Evolutionary conservation across 2,888 invertebrate genomes (phyloP).

Genomic region (Gymnocheta viridis): DNA sequence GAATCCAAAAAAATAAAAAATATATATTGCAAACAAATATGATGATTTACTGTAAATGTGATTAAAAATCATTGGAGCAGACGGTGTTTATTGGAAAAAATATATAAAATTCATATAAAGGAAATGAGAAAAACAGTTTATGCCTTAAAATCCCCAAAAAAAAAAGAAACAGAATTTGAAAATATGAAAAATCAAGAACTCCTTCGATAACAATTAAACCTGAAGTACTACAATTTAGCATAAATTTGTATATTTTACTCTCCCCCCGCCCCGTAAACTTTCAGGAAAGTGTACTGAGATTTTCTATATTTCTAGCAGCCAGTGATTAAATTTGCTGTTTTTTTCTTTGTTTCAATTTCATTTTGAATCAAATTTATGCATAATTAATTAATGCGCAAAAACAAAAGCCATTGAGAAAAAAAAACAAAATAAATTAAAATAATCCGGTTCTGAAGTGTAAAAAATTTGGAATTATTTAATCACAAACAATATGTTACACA

Average conservation of each 20-base stretch:
- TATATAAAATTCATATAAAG: neutral
- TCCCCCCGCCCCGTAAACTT: neutral
- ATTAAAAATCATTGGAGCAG: constrained; percentile 55
- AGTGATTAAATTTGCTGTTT: neutral
- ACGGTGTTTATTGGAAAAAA: constrained; percentile 16
- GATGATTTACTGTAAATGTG: constrained; percentile 55
- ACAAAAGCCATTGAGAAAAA: constrained; percentile 2
- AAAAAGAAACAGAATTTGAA: constrained; percentile 3
- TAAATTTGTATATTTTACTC: neutral
- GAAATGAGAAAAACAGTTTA: neutral
- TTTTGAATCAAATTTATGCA: constrained; percentile 43
- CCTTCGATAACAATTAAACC: neutral
- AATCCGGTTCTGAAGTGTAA: neutral
- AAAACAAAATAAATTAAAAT: constrained; percentile 6
- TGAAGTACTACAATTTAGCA: neutral
- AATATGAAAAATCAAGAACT: neutral
- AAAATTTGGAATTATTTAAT: neutral
- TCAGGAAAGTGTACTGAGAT: neutral
- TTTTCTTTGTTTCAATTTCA: constrained; percentile 12
- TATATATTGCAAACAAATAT: constrained; percentile 9
- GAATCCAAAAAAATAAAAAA: neutral
- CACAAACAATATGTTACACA: constrained; percentile 32
- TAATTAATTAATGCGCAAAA: constrained; percentile 27
- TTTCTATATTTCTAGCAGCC: neutral
- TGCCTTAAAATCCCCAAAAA: neutral